These are phyloP conservation scores for Apeltes quadracus DNA, from an alignment of 2,113 vertebrate species.

Conservation along the genomic window DNA sequence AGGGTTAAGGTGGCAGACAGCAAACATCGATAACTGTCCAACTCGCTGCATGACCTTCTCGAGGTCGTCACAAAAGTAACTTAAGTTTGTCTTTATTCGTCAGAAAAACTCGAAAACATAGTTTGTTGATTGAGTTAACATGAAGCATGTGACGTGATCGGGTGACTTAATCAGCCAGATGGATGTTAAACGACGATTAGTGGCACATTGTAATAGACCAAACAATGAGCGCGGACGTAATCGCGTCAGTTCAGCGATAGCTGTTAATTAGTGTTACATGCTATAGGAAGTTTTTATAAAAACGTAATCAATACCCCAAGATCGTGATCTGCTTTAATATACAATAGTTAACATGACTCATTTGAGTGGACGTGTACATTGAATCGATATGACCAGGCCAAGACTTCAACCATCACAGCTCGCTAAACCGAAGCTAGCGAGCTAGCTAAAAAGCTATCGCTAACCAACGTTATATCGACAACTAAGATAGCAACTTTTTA, in stretches of 20 bases:
- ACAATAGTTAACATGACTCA: not conserved
- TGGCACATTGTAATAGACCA: conserved; percentile 46
- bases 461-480: conserved; percentile 6
- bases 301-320: not conserved
- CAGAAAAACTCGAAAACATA: not conserved
- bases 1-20: not conserved
- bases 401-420: not conserved
- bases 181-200: not conserved
- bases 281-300: not conserved
- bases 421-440: conserved; percentile 21
- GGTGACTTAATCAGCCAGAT: not conserved
- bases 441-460: conserved; percentile 50
- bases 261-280: not conserved
- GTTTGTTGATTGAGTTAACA: not conserved
- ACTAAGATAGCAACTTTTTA: not conserved
- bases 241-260: not conserved
- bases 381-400: conserved; percentile 7
- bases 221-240: conserved; percentile 50
- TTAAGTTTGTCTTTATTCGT: not conserved
- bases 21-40: too few species aligned
- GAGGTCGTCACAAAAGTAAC: too few species aligned
- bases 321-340: rapidly evolving
- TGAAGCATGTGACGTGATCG: not conserved
- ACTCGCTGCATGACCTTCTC: not conserved
- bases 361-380: too few species aligned